These are phyloP conservation scores for Lithodes maja DNA, from an alignment of 2,888 invertebrate genomes.

Conservation along the genomic window DNA sequence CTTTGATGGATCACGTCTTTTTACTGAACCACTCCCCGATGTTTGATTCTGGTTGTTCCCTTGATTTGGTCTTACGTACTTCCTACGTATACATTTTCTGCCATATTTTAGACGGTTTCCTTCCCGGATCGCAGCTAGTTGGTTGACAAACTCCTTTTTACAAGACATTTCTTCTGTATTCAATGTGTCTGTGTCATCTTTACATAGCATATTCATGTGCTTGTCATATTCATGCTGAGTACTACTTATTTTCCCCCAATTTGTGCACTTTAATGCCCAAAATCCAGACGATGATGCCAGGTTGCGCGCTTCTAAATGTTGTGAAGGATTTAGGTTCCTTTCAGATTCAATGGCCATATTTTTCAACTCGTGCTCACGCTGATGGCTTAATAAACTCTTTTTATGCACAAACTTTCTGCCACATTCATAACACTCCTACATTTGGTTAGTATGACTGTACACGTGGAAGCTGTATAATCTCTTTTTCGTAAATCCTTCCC, in stretches of 20 bases:
- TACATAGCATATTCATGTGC: slow-evolving; percentile 1
- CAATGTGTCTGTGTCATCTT: not conserved
- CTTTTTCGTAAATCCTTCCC: not conserved
- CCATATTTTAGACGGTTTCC: not conserved
- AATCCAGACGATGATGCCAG: not conserved
- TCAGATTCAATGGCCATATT: not conserved
- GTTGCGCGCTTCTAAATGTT: not conserved
- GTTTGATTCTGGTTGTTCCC: no score
- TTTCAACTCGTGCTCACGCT: not conserved
- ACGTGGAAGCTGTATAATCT: not conserved
- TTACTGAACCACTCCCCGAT: no score
- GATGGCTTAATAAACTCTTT: not conserved
- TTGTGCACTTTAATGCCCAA: not conserved
- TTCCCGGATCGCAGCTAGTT: not conserved
- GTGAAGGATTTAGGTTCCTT: not conserved
- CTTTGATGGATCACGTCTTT: no score
- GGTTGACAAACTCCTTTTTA: not conserved
- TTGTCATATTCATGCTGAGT: not conserved
- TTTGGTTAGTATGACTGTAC: slow-evolving; percentile 1
- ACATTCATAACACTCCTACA: not conserved
- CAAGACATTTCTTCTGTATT: not conserved
- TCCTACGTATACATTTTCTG: no score
- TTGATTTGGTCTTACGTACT: no score
- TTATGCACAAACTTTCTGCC: not conserved
- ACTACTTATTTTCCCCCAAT: not conserved